phyloP scores from a whole-genome alignment of 2,888 invertebrate species.

The Drosophila kanekoi region DNA sequence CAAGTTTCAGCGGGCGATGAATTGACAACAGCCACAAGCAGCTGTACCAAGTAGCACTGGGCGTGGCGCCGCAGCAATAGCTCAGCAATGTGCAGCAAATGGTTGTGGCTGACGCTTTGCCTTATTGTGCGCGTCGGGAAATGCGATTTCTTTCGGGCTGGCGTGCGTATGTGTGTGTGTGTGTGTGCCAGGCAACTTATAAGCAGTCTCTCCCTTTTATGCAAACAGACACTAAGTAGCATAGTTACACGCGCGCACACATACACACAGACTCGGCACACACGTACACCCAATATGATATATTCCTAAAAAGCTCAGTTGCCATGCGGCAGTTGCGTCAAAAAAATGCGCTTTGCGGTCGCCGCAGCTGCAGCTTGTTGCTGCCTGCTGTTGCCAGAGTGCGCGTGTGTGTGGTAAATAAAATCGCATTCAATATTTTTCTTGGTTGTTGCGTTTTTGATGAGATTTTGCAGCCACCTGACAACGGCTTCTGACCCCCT shows the following conservation, averaged over 20 bases:
- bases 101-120: slow-evolving; percentile 33
- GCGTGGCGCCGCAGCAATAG: slow-evolving; percentile 26
- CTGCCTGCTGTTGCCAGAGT: slow-evolving; percentile 30
- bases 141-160: slow-evolving; percentile 35
- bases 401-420: slow-evolving; percentile 59
- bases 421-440: slow-evolving; percentile 78
- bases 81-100: slow-evolving; percentile 31
- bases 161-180: slow-evolving; percentile 15
- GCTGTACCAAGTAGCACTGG: neutral
- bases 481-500: slow-evolving; percentile 17
- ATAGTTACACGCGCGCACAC: slow-evolving; percentile 57
- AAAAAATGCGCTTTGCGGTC: slow-evolving; percentile 43
- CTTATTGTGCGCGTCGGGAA: slow-evolving; percentile 48
- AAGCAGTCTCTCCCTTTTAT: slow-evolving; percentile 34
- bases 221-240: slow-evolving; percentile 76
- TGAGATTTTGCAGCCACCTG: slow-evolving; percentile 60
- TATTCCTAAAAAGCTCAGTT: slow-evolving; percentile 57
- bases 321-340: slow-evolving; percentile 11
- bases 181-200: slow-evolving; percentile 16
- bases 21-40: slow-evolving; percentile 39
- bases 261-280: slow-evolving; percentile 39
- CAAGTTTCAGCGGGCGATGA: slow-evolving; percentile 45
- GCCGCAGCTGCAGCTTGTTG: slow-evolving; percentile 30
- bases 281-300: slow-evolving; percentile 57
- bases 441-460: slow-evolving; percentile 52